Base-by-base conservation (phyloP, 2,888 invertebrate species). In the Sisyra nigra region DNA sequence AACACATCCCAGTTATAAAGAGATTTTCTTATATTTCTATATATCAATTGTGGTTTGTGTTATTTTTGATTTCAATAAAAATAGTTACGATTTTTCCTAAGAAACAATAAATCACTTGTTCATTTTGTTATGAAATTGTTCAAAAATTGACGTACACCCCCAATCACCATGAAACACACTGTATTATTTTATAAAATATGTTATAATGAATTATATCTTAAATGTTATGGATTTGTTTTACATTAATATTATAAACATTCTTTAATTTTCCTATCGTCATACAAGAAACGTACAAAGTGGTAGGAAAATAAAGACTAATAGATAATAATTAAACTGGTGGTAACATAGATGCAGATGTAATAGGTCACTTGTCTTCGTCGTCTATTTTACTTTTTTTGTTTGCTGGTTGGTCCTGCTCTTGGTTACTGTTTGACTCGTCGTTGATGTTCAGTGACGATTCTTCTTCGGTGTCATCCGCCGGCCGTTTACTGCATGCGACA, bases 351-450 rank as follows among this genome's bases (percentile, higher is more conserved):
- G 52, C 19, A 41, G 14, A 30, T 34, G n/a, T 41, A 34, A 19
- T 31, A 41, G 62, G 69, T 70, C 71, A 70, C 71, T 70, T 69
- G 58, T 61, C 58, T 46, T 59, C 57, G 47, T 59, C 58, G 43
- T 61, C 59, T 41, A 41, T 31, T 53, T 68, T 67, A 52, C 62
- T 61, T 59, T 69, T 69, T 62, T 70, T 70, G 54, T 59, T 59
- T 49, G 62, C 60, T 47, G 68, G 66, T 51, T 66, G 65, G 49
- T 66, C 67, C 49, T 62, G 62, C 52, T 61, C 35, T 35, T 62
- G 47, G 62, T 50, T 66, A 37, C 37, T 62, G 47, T 52, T 51
- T 46, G 50, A 54, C 13, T 52, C 53, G 45, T 49, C 50, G 10
- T 44, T 49, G 46, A 29, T 40, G 11, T 37, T 37, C 2, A 37